Evolutionary conservation across 2,797 vertebrate genomes (phyloP).

Genomic region (Pangasius macronema): DNA sequence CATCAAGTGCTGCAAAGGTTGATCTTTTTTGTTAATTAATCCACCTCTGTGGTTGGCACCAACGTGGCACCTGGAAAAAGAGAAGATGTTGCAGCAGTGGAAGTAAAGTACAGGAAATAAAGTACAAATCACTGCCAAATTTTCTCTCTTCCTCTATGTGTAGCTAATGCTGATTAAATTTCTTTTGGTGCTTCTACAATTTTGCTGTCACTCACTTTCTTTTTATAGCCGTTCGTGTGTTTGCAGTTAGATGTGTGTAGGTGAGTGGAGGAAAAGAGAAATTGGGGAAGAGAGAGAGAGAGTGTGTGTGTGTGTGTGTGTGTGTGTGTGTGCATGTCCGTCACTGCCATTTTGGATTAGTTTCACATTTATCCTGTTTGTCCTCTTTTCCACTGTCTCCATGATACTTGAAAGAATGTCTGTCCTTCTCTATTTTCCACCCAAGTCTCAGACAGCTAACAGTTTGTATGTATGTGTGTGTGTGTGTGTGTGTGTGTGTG

Average conservation of each 20-base stretch:
- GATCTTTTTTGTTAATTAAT: neutral
- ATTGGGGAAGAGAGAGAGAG: neutral
- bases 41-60: neutral
- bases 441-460: conserved; percentile 42
- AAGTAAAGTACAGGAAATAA: neutral
- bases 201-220: neutral
- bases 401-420: conserved; percentile 45
- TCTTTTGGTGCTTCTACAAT: neutral
- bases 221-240: neutral
- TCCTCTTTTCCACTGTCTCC: conserved; percentile 49
- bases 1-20: neutral
- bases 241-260: neutral
- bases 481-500: conserved; percentile 25
- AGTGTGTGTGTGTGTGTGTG: conserved; percentile 25
- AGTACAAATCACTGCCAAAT: neutral
- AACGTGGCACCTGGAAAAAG: neutral
- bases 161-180: neutral
- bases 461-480: conserved; percentile 27
- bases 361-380: conserved; percentile 57
- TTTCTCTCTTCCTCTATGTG: neutral
- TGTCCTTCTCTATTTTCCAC: conserved; percentile 55
- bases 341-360: conserved; percentile 54
- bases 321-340: conserved; percentile 25
- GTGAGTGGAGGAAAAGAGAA: neutral
- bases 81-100: neutral